Evolutionary conservation across 2,113 vertebrate species (phyloP).

Genomic region (Microcebus murinus): DNA sequence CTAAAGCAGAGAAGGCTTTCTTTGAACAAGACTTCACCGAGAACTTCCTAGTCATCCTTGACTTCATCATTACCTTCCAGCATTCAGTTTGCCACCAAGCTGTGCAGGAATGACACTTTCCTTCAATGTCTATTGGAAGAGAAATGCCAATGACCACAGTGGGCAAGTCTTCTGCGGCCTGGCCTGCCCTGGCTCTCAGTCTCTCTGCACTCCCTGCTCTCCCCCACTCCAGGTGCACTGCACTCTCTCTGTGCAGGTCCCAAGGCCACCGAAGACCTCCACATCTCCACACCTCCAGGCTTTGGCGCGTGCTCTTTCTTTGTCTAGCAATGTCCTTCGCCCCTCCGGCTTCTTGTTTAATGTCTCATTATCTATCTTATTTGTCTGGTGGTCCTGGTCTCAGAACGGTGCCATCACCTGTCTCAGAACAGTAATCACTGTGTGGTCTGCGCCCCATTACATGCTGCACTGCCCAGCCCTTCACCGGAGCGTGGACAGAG

Average conservation of each 20-base stretch:
- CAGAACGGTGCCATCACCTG: fast-evolving
- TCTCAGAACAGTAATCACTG: too few relatives aligned
- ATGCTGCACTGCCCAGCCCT: fast-evolving
- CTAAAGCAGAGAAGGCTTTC: too few relatives aligned
- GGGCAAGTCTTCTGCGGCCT: neutral
- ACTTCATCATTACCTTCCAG: fast-evolving
- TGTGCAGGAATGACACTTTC: too few relatives aligned
- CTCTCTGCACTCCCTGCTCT: fast-evolving
- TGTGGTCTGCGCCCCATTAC: too few relatives aligned
- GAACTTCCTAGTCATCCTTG: fast-evolving
- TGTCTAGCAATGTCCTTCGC: neutral
- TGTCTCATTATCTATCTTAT: fast-evolving
- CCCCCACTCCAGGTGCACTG: fast-evolving
- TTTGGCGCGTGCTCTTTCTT: neutral
- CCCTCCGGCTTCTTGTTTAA: neutral
- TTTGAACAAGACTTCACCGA: neutral
- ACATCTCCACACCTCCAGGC: fast-evolving
- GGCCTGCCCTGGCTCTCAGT: too few relatives aligned
- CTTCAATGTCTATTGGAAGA: neutral
- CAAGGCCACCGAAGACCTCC: fast-evolving
- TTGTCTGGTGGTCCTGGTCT: too few relatives aligned
- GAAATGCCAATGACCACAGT: too few relatives aligned
- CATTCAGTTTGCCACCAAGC: neutral
- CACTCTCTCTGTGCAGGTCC: fast-evolving
- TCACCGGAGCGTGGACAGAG: fast-evolving